Percentiles rank a stretch among this genome's conserved stretches.
phyloP scores from a whole-genome alignment of 2,797 vertebrate genomes.

The Aphelocoma californica region DNA sequence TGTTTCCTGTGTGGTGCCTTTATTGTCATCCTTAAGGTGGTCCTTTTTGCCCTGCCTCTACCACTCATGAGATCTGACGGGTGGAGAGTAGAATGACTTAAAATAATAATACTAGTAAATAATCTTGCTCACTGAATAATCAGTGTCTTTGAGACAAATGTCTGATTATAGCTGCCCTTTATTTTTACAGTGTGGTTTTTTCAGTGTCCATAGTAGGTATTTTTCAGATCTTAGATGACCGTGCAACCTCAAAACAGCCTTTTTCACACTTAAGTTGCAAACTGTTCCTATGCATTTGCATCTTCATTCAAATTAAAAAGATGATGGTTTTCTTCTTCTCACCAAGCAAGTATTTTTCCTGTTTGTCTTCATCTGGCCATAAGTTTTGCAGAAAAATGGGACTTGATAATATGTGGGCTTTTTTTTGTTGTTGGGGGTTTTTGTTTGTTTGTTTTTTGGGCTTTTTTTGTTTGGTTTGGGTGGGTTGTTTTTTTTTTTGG shows the following conservation, averaged over 20 bases:
- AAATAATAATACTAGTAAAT: not conserved
- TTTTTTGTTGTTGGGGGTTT: not conserved
- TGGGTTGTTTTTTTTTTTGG: not conserved
- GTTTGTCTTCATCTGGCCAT: not conserved
- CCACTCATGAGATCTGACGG: not conserved
- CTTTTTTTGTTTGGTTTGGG: not conserved
- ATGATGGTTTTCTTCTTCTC: not conserved
- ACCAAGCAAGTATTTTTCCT: not conserved
- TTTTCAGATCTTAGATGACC: not conserved
- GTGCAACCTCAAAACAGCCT: not conserved
- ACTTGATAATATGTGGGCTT: not conserved
- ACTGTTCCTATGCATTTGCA: accelerated
- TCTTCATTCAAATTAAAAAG: not conserved
- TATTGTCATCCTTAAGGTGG: not conserved
- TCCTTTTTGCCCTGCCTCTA: not conserved
- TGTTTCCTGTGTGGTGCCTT: not conserved
- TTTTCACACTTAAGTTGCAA: not conserved
- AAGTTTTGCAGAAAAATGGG: not conserved
- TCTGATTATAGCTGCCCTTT: not conserved
- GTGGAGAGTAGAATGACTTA: not conserved
- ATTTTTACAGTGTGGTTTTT: not conserved
- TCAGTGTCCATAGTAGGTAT: not conserved
- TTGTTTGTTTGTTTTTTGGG: not conserved
- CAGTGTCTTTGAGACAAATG: not conserved
- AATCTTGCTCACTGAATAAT: not conserved